Evolutionary conservation across 2,888 invertebrate genomes (phyloP), one percentile per base, ranked within the genome.

Genomic region (Mimachlamys varia): DNA sequence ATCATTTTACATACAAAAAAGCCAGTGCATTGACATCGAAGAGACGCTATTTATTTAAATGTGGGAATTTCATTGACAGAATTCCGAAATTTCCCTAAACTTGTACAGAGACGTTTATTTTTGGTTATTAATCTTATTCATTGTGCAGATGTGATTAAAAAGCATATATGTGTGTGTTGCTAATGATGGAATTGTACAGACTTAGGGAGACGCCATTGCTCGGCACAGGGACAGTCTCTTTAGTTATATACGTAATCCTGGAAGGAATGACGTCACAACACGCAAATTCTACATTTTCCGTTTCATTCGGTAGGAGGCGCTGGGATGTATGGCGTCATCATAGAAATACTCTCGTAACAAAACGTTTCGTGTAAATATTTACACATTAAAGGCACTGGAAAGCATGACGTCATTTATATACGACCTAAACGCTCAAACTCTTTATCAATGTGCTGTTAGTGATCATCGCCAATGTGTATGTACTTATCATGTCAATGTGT

Each of bases 81-180:
- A 92, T 92, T 92, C 92, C 92, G 89, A 91, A 90, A 91, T 91
- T 91, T 90, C 92, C 92, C 90, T 90, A 88, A 88, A 90, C 90
- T 90, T 92, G 92, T 92, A 92, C 90, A 92, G 88, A 92, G 88
- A 90, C 89, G 87, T 91, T 91, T 92, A 92, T 92, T 92, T 44
- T 92, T 92, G 90, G 92, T 92, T 92, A 90, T 90, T 90, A 89
- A 90, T 88, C 27, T 76, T 90, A 58, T 88, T 91, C 88, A 87
- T 88, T 92, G 92, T 90, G 90, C 90, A 90, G 90, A 89, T 89
- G 76, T 76, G 76, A 76, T 76, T 76, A 76, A 76, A 76, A 76
- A 76, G 76, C 76, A 76, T 76, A 76, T 76, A 76, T 76, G 90
- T 90, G 92, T 92, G 90, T 92, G 90, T 90, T 91, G 90, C 91